A percentile compares a stretch with the other conserved stretches of the same genome.
Conservation (phyloP, 2,888 invertebrate species). For the Leucophenga maculata region DNA sequence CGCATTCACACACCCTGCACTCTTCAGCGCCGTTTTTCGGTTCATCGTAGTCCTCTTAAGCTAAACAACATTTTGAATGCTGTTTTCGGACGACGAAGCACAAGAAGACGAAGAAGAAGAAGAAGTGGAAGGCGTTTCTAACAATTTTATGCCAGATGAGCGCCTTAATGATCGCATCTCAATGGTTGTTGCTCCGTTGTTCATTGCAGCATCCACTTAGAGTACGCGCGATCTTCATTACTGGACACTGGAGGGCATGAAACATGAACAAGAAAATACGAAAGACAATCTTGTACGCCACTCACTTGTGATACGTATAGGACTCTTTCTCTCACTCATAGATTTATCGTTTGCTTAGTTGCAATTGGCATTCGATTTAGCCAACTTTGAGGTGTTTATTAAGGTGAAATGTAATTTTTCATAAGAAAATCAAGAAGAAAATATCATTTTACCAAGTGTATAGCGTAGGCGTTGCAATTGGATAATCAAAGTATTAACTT, state of each 20-base stretch:
- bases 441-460: neutral
- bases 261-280: conserved; percentile 23
- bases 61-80: neutral
- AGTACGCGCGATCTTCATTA: conserved; percentile 68
- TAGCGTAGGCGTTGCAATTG: conserved; percentile 62
- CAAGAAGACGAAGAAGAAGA: conserved; percentile 26
- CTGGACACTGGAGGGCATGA: conserved; percentile 56
- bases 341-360: neutral
- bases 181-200: neutral
- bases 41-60: conserved; percentile 1
- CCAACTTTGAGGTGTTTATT: conserved; percentile 62
- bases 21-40: too few relatives aligned
- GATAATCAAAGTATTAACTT: conserved; percentile 59
- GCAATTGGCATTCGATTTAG: conserved; percentile 12
- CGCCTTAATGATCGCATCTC: conserved; percentile 62
- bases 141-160: conserved; percentile 68
- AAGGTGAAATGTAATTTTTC: conserved; percentile 62
- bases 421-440: conserved; percentile 36
- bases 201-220: conserved; percentile 55
- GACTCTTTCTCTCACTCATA: neutral
- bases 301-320: conserved; percentile 11
- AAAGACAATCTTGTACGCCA: conserved; percentile 12
- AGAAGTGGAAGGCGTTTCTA: conserved; percentile 63
- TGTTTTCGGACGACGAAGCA: neutral
- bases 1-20: conserved; percentile 12